Percentiles rank a stretch among this genome's conserved stretches.
Conservation (phyloP, 2,113 vertebrate species). For the Acinonyx jubatus region DNA sequence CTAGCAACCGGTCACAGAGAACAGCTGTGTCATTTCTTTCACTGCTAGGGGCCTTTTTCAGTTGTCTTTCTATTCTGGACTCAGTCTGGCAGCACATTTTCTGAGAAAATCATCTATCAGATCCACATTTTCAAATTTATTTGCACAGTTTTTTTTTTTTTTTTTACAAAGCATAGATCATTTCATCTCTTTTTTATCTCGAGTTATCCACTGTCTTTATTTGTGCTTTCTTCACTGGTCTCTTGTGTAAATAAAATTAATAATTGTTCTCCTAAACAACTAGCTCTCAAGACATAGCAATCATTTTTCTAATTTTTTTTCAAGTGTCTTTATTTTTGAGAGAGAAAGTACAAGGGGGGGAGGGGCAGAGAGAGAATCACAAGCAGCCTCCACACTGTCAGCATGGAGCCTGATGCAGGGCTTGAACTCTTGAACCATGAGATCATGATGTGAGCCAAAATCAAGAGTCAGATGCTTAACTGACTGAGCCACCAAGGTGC, state of each 20-base stretch:
- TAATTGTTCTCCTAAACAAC: not conserved
- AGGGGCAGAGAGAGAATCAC: too few relatives aligned
- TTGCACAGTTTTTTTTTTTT: slow-evolving; percentile 43
- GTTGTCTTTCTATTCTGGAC: not conserved
- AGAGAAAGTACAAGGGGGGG: too few relatives aligned
- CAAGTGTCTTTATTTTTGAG: not conserved
- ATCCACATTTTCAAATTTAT: not conserved
- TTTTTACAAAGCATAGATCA: not conserved
- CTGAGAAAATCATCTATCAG: not conserved
- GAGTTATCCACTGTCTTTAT: not conserved
- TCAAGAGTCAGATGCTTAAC: too few relatives aligned
- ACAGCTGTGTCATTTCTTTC: not conserved
- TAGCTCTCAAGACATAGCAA: not conserved
- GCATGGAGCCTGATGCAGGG: too few relatives aligned
- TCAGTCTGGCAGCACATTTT: not conserved
- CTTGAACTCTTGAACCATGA: too few relatives aligned
- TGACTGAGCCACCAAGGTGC: too few relatives aligned
- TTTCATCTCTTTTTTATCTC: not conserved
- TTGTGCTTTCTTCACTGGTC: not conserved
- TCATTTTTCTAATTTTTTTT: not conserved
- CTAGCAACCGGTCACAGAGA: not conserved
- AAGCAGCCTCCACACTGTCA: too few relatives aligned
- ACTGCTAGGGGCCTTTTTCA: not conserved
- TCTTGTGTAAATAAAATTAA: not conserved
- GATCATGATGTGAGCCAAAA: too few relatives aligned